A percentile compares a stretch with the other conserved stretches of the same genome.
Conservation (phyloP, 1,140 invertebrate species). For the Gryllus bimaculatus region DNA sequence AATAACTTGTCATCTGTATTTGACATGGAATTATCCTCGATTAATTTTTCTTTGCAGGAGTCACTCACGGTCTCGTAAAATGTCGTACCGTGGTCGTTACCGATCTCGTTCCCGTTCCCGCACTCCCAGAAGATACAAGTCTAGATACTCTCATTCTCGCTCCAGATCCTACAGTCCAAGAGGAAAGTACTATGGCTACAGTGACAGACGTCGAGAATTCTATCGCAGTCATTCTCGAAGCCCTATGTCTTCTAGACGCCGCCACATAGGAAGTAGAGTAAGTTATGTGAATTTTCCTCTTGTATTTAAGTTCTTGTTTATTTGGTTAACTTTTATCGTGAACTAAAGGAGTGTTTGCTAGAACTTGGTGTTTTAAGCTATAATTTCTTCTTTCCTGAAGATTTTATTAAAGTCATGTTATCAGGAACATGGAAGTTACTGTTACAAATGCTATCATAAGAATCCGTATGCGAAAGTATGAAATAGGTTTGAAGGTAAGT, state of each 20-base stretch:
- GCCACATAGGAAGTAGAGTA: slow-evolving; percentile 44
- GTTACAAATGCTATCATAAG: no score
- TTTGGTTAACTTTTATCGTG: no score
- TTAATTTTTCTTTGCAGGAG: slow-evolving; percentile 19
- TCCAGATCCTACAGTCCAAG: slow-evolving; percentile 27
- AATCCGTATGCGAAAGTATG: no score
- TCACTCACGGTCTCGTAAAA: slow-evolving; percentile 24
- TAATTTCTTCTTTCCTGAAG: no score
- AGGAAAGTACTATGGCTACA: slow-evolving; percentile 25
- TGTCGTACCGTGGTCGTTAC: slow-evolving; percentile 25
- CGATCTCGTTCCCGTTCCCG: slow-evolving; percentile 26
- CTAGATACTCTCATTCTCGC: slow-evolving; percentile 26
- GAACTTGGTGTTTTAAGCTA: no score
- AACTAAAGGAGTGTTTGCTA: no score
- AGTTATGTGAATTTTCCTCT: slow-evolving; percentile 7
- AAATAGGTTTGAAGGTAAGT: no score
- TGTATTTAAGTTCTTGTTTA: no score
- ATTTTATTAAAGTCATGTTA: no score
- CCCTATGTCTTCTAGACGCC: slow-evolving; percentile 45
- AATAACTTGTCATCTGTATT: neutral
- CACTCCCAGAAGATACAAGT: slow-evolving; percentile 24
- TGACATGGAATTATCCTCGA: neutral
- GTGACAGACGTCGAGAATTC: slow-evolving; percentile 24
- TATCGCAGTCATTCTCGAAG: slow-evolving; percentile 37
- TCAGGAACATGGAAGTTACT: no score